Percentiles rank a stretch among this genome's conserved stretches.
Conservation (phyloP, 2,113 vertebrate genomes). For the Xiphorhynchus elegans region DNA sequence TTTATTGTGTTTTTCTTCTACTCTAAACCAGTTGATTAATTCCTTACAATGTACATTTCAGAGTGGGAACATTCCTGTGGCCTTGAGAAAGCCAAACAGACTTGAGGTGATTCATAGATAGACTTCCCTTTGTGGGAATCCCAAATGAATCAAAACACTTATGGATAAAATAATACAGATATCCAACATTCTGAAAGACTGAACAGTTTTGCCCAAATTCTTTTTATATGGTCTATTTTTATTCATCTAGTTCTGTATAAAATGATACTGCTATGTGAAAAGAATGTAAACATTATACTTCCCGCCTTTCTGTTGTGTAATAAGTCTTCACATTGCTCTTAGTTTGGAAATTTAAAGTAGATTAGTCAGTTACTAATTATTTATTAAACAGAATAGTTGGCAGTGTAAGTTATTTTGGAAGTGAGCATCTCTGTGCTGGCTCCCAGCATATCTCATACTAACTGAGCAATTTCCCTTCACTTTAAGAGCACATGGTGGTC, state of each 20-base stretch:
- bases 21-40: neutral
- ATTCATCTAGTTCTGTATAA: neutral
- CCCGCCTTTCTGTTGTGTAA: neutral
- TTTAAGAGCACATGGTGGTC: neutral
- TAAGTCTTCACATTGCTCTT: neutral
- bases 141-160: neutral
- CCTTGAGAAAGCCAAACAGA: neutral
- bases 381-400: neutral
- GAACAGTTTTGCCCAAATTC: neutral
- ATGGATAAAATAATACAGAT: neutral
- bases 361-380: constrained; percentile 32
- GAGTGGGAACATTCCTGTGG: constrained; percentile 26
- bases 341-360: neutral
- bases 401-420: neutral
- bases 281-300: neutral
- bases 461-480: neutral
- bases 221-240: neutral
- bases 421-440: neutral
- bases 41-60: neutral
- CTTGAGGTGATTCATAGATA: neutral
- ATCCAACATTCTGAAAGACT: neutral
- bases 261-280: neutral
- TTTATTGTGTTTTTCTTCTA: neutral
- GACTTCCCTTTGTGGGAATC: neutral
- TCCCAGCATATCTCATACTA: neutral